phyloP scores from a whole-genome alignment of 2,888 invertebrate species.

The Trilocha varians region DNA sequence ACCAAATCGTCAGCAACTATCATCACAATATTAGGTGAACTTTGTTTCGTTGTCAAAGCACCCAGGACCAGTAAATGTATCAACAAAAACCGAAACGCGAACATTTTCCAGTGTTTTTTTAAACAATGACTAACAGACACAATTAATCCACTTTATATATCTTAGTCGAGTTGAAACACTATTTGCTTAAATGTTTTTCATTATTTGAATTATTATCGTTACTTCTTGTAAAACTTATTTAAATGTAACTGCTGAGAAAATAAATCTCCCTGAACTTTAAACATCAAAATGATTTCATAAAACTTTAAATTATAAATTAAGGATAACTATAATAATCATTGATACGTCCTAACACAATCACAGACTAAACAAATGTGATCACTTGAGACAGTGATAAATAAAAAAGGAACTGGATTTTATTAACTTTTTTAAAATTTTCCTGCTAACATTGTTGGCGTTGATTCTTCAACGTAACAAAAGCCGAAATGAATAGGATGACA shows the following conservation, averaged over 20 bases:
- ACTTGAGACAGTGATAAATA: not conserved
- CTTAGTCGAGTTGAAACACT: too few relatives aligned
- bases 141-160: not conserved
- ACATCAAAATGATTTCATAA: too few relatives aligned
- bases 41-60: not conserved
- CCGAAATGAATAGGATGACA: too few relatives aligned
- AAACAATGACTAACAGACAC: not conserved
- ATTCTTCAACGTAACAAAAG: not conserved
- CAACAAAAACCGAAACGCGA: not conserved
- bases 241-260: too few relatives aligned
- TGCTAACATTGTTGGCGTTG: not conserved
- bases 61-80: not conserved
- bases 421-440: not conserved
- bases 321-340: not conserved
- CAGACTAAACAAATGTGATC: not conserved
- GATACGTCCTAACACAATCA: not conserved
- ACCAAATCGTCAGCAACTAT: slow-evolving; percentile 90
- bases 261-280: not conserved
- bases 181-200: too few relatives aligned
- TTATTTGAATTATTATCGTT: too few relatives aligned
- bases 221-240: too few relatives aligned
- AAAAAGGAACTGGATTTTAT: not conserved
- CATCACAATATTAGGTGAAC: slow-evolving; percentile 77
- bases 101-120: not conserved
- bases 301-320: too few relatives aligned